Conservation (phyloP, 2,888 invertebrate species). For the Chymomyza caudatula region DNA sequence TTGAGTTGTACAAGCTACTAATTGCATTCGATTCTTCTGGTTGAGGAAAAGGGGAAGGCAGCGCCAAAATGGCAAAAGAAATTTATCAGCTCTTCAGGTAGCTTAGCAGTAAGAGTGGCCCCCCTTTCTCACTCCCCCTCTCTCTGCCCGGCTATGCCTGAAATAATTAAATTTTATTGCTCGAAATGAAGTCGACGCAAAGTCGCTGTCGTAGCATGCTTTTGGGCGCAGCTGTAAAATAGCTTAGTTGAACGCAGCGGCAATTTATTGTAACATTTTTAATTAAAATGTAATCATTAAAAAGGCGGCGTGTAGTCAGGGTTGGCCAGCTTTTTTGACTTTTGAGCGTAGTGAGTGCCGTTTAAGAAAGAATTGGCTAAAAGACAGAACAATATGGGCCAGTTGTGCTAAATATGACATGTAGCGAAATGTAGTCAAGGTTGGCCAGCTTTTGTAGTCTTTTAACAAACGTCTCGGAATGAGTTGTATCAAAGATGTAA, state of each 20-base stretch:
- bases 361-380: not conserved
- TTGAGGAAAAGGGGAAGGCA: conserved; percentile 43
- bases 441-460: not conserved
- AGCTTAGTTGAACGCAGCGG: conserved; percentile 6
- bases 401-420: too few relatives aligned
- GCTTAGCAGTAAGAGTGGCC: not conserved
- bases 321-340: not conserved
- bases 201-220: not conserved
- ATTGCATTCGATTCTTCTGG: conserved; percentile 76
- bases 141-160: conserved; percentile 26
- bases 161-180: conserved; percentile 74
- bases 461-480: not conserved
- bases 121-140: not conserved
- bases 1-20: conserved; percentile 76
- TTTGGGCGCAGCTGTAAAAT: conserved; percentile 7
- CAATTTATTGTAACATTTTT: conserved; percentile 60
- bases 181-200: conserved; percentile 31
- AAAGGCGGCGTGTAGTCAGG: conserved; percentile 24
- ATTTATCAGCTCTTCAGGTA: not conserved
- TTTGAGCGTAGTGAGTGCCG: not conserved
- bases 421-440: conserved; percentile 4
- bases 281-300: conserved; percentile 66
- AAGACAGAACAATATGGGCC: too few relatives aligned
- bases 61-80: not conserved
- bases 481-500: not conserved